Evolutionary conservation across 2,797 vertebrate genomes (phyloP), one percentile per base, ranked within the genome.

Genomic region (Hylomyscus alleni): DNA sequence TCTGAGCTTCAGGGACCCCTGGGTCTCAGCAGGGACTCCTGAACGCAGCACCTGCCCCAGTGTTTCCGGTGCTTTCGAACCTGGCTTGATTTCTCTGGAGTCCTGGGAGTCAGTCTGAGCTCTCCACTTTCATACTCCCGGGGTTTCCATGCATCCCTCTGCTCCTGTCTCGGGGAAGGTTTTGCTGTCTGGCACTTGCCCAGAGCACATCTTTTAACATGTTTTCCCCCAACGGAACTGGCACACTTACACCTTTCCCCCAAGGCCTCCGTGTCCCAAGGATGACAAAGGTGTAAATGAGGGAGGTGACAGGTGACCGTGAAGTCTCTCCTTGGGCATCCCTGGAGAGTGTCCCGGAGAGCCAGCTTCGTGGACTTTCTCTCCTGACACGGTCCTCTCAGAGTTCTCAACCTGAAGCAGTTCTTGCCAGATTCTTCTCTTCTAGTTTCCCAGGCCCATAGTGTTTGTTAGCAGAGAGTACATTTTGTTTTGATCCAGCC

Each of bases 21-120:
- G 44, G 44, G 24, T 95, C 87, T 91, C 47, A 93, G 31, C 67
- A 29, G 52, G 87, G 60, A 22, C n/a, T 75, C n/a, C 60, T 96
- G 62, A 87, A 92, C 58, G 22, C 8, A 69, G 40, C 87, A 26
- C 54, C 31, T 65, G 62, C 13, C 4, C 62, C 6, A 8, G 47
- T 34, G 58, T 73, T 77, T 87, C 88, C 60, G 54, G n/a, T 86
- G 88, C 84, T 69, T 56, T 82, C 37, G 72, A 50, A 60, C 22
- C 47, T 15, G 37, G 40, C n/a, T 69, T 84, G 73, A 72, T 65
- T 72, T 93, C 92, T 92, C 91, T 92, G 67, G 50, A 15, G 31
- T 84, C 95, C 69, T 26, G 2, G 65, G 95, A 91, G 54, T 77
- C 56, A 77, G 0, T 82, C 11, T 22, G 50, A 90, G 13, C 15